Evolutionary conservation across 2,113 vertebrate genomes (phyloP), one percentile per base, ranked within the genome.

Genomic region (Speoplatyrhinus poulsoni): DNA sequence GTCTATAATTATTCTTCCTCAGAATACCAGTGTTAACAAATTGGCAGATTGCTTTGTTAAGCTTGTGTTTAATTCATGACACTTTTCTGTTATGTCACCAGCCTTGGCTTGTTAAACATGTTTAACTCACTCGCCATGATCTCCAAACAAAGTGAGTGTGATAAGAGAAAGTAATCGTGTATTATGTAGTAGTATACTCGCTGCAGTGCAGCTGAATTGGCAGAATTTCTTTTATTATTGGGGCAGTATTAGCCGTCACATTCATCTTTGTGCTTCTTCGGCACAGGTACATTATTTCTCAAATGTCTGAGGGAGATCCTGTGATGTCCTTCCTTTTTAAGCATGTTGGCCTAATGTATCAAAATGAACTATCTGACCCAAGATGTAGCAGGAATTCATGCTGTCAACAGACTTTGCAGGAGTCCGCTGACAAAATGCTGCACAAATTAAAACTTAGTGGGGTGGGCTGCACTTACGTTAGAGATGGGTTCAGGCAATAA

Each of bases 391-490:
- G 73, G 79, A 84, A 77, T 59, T 69, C 12, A 67, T 59, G 77
- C 70, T 81, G 75, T 80, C 76, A 15, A 67, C 61, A 46, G 73
- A 63, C 55, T 63, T 70, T 71, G n/a, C 55, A 62, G 6, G 64
- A 72, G 46, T 13, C 85, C 7, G 67, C 86, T 77, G 70, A 69
- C 26, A 85, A 86, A 76, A 81, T 80, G 88, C 87, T 82, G 81
- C 87, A 83, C 81, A 78, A 4, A 64, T 59, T 76, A 16, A 36
- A 78, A 73, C 70, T 62, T 74, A 88, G 88, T 90, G 91, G 90
- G 91, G 90, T 88, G 91, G 83, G 90, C 94, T 93, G 94, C 92
- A 91, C 86, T 92, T 89, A 80, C 89, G 83, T 84, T 85, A 90
- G 79, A 90, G 77, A 65, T 79, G 80, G 74, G 62, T 78, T 84